Evolutionary conservation across 2,888 invertebrate genomes (phyloP).

Genomic region (Heteromyza rotundicornis): DNA sequence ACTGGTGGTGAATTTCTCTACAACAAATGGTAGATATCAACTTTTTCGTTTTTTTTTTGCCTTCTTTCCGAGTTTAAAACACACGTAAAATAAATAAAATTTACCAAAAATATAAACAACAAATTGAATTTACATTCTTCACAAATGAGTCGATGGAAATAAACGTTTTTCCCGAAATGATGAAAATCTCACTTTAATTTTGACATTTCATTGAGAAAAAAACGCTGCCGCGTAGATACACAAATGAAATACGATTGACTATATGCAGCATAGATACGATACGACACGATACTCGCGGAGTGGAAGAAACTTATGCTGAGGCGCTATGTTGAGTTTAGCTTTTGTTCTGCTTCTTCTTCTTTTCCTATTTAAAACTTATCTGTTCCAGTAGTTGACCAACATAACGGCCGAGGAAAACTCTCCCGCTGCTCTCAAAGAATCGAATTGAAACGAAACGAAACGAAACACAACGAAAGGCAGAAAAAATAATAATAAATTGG

Average conservation of each 20-base stretch:
- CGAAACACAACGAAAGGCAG: no score
- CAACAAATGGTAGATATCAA: background rate
- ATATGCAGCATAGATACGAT: background rate
- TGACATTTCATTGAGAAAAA: conserved; percentile 12
- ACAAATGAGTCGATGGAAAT: background rate
- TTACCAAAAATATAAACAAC: background rate
- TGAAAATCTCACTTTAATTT: background rate
- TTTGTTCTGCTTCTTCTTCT: background rate
- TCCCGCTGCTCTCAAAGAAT: no score
- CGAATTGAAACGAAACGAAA: no score
- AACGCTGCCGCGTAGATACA: conserved; percentile 38
- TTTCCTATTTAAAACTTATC: background rate
- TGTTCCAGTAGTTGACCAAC: conserved; percentile 8
- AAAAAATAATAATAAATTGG: background rate
- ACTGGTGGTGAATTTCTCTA: background rate
- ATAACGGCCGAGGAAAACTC: background rate
- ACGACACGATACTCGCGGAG: background rate
- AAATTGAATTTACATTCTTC: background rate
- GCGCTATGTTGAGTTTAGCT: background rate
- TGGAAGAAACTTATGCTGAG: background rate
- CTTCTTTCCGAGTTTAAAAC: no score
- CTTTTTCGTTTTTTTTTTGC: background rate
- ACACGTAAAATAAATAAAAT: no score
- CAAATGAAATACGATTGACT: conserved; percentile 36
- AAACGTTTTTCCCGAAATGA: background rate